These are phyloP conservation scores for Aurelia coerulea DNA, from an alignment of 30 jellyfish, hydroid and myxozoan genomes.

Conservation along the genomic window DNA sequence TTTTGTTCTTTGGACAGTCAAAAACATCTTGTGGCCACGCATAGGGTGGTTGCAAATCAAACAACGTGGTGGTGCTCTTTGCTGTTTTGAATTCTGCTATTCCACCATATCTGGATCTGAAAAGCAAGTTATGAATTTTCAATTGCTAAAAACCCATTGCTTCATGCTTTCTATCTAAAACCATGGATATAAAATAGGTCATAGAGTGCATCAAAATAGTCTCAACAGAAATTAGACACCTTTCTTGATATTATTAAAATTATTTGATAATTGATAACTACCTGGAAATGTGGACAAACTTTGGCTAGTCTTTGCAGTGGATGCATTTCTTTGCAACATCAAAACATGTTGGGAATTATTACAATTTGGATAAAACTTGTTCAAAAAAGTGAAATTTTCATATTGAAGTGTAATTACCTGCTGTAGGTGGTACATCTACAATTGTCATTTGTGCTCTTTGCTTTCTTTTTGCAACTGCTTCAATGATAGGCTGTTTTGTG, in stretches of 20 bases:
- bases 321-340: neutral
- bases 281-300: neutral
- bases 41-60: no score
- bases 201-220: neutral
- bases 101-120: slow-evolving; percentile 6
- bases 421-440: slow-evolving; percentile 33
- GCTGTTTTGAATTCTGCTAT: no score
- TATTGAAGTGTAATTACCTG: neutral
- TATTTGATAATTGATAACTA: neutral
- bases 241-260: slow-evolving; percentile 1
- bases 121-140: neutral
- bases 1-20: no score
- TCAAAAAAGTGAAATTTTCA: slow-evolving; percentile 13
- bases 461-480: slow-evolving; percentile 31
- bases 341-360: slow-evolving; percentile 5
- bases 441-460: slow-evolving; percentile 26
- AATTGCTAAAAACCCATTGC: slow-evolving; percentile 10
- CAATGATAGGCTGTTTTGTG: slow-evolving; percentile 30
- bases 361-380: slow-evolving; percentile 15
- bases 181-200: slow-evolving; percentile 3
- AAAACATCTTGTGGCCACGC: no score
- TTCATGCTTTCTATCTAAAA: slow-evolving; percentile 4
- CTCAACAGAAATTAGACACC: neutral
- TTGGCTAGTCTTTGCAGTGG: slow-evolving; percentile 10
- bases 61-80: no score